Percentiles rank a stretch among this genome's conserved stretches.
phyloP scores from a whole-genome alignment of 2,113 vertebrate genomes.

The Otus sunia region DNA sequence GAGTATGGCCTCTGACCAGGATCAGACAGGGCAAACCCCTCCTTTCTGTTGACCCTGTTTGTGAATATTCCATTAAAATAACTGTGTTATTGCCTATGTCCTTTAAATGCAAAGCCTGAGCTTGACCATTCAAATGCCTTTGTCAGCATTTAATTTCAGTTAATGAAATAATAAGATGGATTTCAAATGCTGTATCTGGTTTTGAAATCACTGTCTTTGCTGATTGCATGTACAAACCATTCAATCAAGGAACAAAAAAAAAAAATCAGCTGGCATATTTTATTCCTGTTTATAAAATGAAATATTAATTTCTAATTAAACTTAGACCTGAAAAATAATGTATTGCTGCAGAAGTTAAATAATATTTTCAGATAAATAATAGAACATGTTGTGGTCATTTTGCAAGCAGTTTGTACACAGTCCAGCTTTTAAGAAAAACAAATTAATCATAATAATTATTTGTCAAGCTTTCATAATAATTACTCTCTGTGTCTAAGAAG shows the following conservation, averaged over 20 bases:
- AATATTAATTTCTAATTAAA: slow-evolving; percentile 24
- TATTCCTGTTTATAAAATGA: not conserved
- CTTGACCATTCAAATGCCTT: not conserved
- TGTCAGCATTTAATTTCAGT: not conserved
- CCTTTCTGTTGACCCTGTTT: not conserved
- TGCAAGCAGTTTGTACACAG: not conserved
- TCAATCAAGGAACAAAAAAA: not conserved
- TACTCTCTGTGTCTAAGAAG: not conserved
- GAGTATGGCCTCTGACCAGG: not conserved
- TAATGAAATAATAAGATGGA: not conserved
- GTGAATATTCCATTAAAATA: not conserved
- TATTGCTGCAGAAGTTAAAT: not conserved
- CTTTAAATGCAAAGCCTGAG: not conserved
- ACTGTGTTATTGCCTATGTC: not conserved
- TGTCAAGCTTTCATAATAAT: not conserved
- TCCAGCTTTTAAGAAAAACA: not conserved
- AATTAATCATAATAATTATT: not conserved
- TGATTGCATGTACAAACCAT: not conserved
- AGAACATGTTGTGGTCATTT: not conserved
- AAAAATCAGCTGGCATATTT: not conserved
- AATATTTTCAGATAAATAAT: slow-evolving; percentile 12
- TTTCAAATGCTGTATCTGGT: not conserved
- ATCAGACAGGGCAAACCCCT: not conserved
- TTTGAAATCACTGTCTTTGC: not conserved
- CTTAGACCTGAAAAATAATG: not conserved